Base-by-base conservation (phyloP, 2,888 invertebrate genomes). In the Reticulitermes lucifugus region DNA sequence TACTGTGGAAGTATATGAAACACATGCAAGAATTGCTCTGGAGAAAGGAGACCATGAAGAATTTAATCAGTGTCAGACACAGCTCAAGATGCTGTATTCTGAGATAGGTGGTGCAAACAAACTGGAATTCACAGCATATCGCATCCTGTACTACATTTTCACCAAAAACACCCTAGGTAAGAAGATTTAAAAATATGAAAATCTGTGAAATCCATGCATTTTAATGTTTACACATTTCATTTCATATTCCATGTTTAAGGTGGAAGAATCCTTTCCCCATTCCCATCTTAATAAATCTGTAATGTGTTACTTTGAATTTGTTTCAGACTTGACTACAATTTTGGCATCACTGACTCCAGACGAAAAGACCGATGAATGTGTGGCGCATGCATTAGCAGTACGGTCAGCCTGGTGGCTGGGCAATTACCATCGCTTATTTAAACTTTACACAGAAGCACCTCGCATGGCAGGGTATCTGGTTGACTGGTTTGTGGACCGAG, bases 1-100 rank as follows among this genome's bases (percentile, higher is more conserved):
- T 90, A 98, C 99, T 84, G 96, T 99, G n/a, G 94, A 96, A 90
- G 99, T 99, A 21, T 99, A 99, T 92, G 99, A 99, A 93, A 98
- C 98, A 6, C 99, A 99, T 92, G 99, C 99, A 7, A 94, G 99
- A 84, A 98, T 99, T 89, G 99, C 99, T 82, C 93, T 99, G 90
- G 99, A 99, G 91, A 98, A 97, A 92, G 98, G 98, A 83, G 99
- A 99, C 90, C 98, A 98, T 90, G 99, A 98, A 90, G 99, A 99
- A 91, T 99, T 99, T 90, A 99, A 99, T 93, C 99, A 99, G 91
- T 99, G 99, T 90, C 99, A 99, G 92, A 98, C 98, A 22, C 99
- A 99, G 92, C 93, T 99, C 84, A 97, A 97, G 92, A 96, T 97
- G 94, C 93, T 99, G 59, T 99, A 99, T 91, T 92, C 94, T 87